Percentiles rank a stretch among this genome's conserved stretches.
These are phyloP conservation scores for Malacoctenus gilli DNA, from an alignment of 2,797 vertebrate species.

Conservation along the genomic window DNA sequence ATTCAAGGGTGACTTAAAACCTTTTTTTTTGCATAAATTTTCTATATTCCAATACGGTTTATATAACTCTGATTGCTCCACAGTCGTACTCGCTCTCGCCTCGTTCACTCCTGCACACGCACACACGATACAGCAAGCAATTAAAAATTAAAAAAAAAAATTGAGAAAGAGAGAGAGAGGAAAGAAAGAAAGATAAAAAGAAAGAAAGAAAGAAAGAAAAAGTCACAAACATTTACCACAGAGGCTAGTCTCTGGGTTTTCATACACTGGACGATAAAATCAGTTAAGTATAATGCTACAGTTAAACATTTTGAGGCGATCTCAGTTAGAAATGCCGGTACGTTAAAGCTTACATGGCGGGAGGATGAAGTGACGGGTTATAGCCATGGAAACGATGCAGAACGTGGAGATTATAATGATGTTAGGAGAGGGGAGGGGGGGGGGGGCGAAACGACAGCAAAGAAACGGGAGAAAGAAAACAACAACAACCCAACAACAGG, in stretches of 20 bases:
- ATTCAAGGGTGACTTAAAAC: slow-evolving; percentile 83
- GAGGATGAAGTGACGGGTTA: slow-evolving; percentile 77
- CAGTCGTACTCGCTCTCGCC: slow-evolving; percentile 81
- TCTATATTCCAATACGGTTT: slow-evolving; percentile 78
- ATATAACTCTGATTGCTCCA: slow-evolving; percentile 87
- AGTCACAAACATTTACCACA: slow-evolving; percentile 85
- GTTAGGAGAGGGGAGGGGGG: slow-evolving; percentile 73
- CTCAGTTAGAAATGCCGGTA: slow-evolving; percentile 88
- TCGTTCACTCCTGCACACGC: slow-evolving; percentile 72
- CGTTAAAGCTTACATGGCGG: slow-evolving; percentile 92
- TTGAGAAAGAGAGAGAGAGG: slow-evolving; percentile 49
- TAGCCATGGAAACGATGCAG: slow-evolving; percentile 72
- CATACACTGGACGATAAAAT: slow-evolving; percentile 85
- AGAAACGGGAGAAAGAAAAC: not conserved
- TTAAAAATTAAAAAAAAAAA: slow-evolving; percentile 38
- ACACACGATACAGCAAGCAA: slow-evolving; percentile 81
- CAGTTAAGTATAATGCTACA: slow-evolving; percentile 86
- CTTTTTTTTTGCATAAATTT: slow-evolving; percentile 80
- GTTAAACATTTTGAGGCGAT: slow-evolving; percentile 88
- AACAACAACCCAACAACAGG: slow-evolving; percentile 47
- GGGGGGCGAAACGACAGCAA: slow-evolving; percentile 26
- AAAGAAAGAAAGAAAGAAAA: slow-evolving; percentile 52
- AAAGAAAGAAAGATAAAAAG: slow-evolving; percentile 62
- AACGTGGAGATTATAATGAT: slow-evolving; percentile 69
- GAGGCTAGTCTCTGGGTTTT: slow-evolving; percentile 81